Percentiles rank a stretch among this genome's conserved stretches.
phyloP scores from a whole-genome alignment of 1,140 invertebrate genomes.

The Megalopta genalis region DNA sequence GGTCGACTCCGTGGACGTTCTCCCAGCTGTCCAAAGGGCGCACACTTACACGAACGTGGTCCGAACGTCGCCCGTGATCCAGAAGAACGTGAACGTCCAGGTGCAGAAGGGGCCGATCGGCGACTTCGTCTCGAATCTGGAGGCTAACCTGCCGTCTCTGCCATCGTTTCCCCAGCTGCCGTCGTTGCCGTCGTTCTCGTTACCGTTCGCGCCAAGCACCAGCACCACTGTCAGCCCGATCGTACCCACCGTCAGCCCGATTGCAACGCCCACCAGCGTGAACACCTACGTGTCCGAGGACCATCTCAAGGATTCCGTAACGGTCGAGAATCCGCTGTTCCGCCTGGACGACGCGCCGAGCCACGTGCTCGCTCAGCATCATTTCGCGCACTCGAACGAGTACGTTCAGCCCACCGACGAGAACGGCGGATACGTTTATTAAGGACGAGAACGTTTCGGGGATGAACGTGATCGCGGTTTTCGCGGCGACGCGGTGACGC shows the following conservation, averaged over 20 bases:
- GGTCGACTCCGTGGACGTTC: background rate
- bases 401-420: slow-evolving; percentile 58
- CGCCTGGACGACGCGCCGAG: background rate
- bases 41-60: background rate
- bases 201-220: background rate
- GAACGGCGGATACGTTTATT: slow-evolving; percentile 75
- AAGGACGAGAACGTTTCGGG: background rate
- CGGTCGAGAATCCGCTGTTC: slow-evolving; percentile 11
- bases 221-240: background rate
- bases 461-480: background rate
- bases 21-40: background rate
- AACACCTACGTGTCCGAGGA: background rate
- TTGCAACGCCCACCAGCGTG: no score
- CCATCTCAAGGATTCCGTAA: background rate
- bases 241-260: background rate
- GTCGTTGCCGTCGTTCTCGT: background rate
- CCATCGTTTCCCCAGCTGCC: background rate
- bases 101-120: background rate
- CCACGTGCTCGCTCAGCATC: background rate
- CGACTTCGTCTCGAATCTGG: slow-evolving; percentile 3
- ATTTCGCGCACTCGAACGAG: slow-evolving; percentile 26
- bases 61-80: background rate
- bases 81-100: background rate
- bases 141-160: slow-evolving; percentile 12
- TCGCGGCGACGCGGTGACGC: no score